A percentile compares a stretch with the other conserved stretches of the same genome.
These are phyloP conservation scores for Dioctria rufipes DNA, from an alignment of 2,888 invertebrate genomes.

Conservation along the genomic window DNA sequence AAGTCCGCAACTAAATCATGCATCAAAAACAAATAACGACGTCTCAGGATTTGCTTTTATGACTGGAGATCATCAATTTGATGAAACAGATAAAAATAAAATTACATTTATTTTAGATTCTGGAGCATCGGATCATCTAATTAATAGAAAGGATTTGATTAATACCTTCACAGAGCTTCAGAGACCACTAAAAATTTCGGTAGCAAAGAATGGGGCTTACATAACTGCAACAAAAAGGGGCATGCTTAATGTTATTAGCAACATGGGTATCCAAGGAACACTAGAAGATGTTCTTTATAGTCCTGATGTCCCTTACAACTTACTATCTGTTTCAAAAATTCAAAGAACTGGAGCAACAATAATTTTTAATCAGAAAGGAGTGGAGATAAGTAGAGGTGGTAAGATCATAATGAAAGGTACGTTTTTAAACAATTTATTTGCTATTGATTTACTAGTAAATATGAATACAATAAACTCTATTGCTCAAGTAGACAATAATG, in stretches of 20 bases:
- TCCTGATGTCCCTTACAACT: slow-evolving; percentile 64
- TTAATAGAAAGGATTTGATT: slow-evolving; percentile 58
- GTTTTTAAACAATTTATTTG: slow-evolving; percentile 55
- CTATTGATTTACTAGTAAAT: not conserved
- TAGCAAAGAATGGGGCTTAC: slow-evolving; percentile 62
- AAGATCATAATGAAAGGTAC: slow-evolving; percentile 36
- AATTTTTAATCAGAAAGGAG: slow-evolving; percentile 63
- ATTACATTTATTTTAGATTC: slow-evolving; percentile 60
- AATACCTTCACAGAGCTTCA: slow-evolving; percentile 55
- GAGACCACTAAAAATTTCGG: slow-evolving; percentile 63
- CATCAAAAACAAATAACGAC: not conserved
- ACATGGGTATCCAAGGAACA: slow-evolving; percentile 60
- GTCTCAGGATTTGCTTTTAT: slow-evolving; percentile 1
- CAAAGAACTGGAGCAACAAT: slow-evolving; percentile 63
- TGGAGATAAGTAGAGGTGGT: slow-evolving; percentile 5
- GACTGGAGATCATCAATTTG: not conserved
- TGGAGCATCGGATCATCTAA: slow-evolving; percentile 32
- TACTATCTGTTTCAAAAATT: slow-evolving; percentile 63
- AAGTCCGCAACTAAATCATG: not conserved
- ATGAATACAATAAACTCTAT: not conserved
- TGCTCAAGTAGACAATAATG: no score
- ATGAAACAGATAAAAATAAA: not conserved
- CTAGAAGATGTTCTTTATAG: slow-evolving; percentile 61
- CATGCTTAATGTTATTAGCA: slow-evolving; percentile 62
- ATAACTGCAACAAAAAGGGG: slow-evolving; percentile 64